These are phyloP conservation scores for Ochlodes sylvanus DNA, from an alignment of 2,888 invertebrate species.

Conservation along the genomic window DNA sequence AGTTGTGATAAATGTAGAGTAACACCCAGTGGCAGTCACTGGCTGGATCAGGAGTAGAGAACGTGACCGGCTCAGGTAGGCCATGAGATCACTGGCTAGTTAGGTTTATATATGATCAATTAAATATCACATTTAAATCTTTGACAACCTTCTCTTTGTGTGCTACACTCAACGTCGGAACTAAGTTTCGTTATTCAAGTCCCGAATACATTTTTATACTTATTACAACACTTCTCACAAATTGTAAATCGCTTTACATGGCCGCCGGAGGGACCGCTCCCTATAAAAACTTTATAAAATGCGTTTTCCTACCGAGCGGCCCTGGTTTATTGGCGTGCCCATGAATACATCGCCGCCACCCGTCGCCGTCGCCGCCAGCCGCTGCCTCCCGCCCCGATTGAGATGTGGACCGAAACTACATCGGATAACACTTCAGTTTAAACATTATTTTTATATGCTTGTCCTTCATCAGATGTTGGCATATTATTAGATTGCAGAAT, in stretches of 20 bases:
- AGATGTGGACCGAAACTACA: conserved; percentile 9
- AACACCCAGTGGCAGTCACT: too few species aligned
- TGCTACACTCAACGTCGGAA: too few species aligned
- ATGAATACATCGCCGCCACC: conserved; percentile 40
- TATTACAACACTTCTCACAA: conserved; percentile 17
- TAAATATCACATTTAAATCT: too few species aligned
- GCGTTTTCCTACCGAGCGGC: conserved; percentile 40
- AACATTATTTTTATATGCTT: neutral
- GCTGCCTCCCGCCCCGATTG: neutral
- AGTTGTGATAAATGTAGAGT: too few species aligned
- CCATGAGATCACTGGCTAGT: too few species aligned
- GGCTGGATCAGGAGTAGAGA: too few species aligned
- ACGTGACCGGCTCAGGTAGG: too few species aligned
- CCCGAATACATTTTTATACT: conserved; percentile 7
- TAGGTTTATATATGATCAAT: too few species aligned
- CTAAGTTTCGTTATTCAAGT: too few species aligned
- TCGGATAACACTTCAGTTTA: neutral
- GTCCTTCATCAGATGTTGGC: too few species aligned
- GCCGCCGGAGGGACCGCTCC: conserved; percentile 8
- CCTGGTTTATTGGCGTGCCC: conserved; percentile 39
- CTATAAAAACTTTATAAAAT: conserved; percentile 34
- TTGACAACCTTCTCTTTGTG: too few species aligned
- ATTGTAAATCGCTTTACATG: conserved; percentile 32
- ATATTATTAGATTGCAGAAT: too few species aligned
- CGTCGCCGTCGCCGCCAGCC: conserved; percentile 32